phyloP scores from a whole-genome alignment of 2,888 invertebrate genomes.

The Oscheius sp. region DNA sequence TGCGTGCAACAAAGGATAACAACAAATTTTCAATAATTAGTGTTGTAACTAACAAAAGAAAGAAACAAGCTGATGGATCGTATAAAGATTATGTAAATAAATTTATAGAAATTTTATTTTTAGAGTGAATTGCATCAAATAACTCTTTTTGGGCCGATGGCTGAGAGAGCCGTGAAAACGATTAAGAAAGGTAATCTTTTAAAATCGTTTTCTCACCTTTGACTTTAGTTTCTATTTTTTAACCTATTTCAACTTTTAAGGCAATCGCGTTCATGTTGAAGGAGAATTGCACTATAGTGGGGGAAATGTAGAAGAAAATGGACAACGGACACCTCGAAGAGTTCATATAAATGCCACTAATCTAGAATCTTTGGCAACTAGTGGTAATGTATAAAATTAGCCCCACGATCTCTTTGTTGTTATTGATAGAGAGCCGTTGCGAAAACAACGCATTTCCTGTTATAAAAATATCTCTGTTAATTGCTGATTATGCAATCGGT shows the following conservation, averaged over 20 bases:
- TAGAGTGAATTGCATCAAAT: conserved; percentile 52
- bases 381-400: too few species aligned
- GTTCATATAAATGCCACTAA: conserved; percentile 54
- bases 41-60: conserved; percentile 56
- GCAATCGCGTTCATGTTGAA: conserved; percentile 55
- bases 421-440: too few species aligned
- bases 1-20: conserved; percentile 47
- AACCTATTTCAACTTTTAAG: conserved; percentile 30
- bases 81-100: conserved; percentile 29
- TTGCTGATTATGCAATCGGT: too few species aligned
- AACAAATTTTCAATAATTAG: conserved; percentile 53
- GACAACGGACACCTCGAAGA: conserved; percentile 49
- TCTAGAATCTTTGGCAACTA: too few species aligned
- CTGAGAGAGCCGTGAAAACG: conserved; percentile 39
- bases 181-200: conserved; percentile 41
- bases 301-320: conserved; percentile 51
- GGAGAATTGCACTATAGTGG: conserved; percentile 60
- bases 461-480: too few species aligned
- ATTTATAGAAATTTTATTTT: conserved; percentile 1
- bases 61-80: conserved; percentile 35
- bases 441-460: too few species aligned
- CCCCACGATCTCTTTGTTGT: too few species aligned
- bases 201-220: neutral
- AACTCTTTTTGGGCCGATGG: conserved; percentile 53
- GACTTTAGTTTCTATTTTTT: neutral